Base-by-base conservation (phyloP, 64 coral and sea anemone species). In the Stylophora pistillata region DNA sequence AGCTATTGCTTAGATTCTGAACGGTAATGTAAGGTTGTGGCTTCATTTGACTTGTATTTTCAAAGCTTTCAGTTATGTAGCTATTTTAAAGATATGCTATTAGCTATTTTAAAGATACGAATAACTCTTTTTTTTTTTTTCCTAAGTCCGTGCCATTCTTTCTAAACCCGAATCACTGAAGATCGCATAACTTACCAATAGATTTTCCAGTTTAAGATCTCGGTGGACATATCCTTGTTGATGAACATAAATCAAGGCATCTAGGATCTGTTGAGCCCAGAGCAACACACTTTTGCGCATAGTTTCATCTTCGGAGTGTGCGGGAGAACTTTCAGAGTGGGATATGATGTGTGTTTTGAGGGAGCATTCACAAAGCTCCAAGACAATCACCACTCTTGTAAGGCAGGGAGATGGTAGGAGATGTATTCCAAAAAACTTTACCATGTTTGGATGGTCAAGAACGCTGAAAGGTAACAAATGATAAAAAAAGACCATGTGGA, bases 121-220 rank as follows among this genome's bases (percentile, higher is more conserved):
- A n/a, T n/a, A n/a, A n/a, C n/a, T n/a, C n/a, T n/a, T n/a, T n/a
- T n/a, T n/a, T n/a, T n/a, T n/a, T n/a, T n/a, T n/a, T n/a, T n/a
- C n/a, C n/a, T n/a, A n/a, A n/a, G n/a, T n/a, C n/a, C n/a, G n/a
- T n/a, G n/a, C n/a, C n/a, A n/a, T n/a, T 4, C 7, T 4, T 47
- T 47, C 7, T 47, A 47, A 47, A 47, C 37, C 37, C 7, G 37
- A 47, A 47, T 47, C 37, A 47, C 37, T 47, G 30, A 33, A 26
- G 4, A 47, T 3, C 1, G 37, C 7, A 47, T 62, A 65, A 55
- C 86, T 2, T 88, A 88, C 86, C 86, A 76, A 77, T 10, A 88
- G 13, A 73, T 88, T 88, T 20, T 88, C 86, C 12, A 88, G n/a
- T 56, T 88, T 88, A 23, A 88, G 76, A 58, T 88, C 86, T 25